Percentiles rank a stretch among this genome's conserved stretches.
These are phyloP conservation scores for Xestoiulus laeticollis DNA, from an alignment of 2,888 invertebrate species.

Conservation along the genomic window DNA sequence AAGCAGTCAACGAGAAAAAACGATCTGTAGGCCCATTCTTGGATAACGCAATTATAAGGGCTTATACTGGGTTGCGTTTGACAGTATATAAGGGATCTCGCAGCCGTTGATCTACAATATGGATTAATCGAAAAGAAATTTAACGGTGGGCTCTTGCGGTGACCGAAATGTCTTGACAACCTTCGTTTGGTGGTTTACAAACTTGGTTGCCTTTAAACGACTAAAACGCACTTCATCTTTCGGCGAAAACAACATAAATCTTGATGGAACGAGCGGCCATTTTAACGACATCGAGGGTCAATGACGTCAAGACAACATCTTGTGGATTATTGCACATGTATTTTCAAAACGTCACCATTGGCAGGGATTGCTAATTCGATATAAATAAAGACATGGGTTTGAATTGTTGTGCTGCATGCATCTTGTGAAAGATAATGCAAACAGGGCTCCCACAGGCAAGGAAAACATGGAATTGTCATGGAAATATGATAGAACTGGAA, in stretches of 20 bases:
- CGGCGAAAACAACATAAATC: slow-evolving; percentile 14
- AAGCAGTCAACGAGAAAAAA: background rate
- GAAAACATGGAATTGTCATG: no score
- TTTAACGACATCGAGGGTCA: background rate
- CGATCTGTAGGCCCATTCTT: background rate
- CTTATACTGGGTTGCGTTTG: background rate
- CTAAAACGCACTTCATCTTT: slow-evolving; percentile 6
- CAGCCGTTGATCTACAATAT: background rate
- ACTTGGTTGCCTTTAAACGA: background rate
- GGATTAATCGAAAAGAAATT: slow-evolving; percentile 20
- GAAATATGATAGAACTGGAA: no score
- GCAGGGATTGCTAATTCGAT: background rate
- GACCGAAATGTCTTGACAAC: background rate
- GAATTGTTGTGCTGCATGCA: no score
- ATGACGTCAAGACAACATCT: background rate
- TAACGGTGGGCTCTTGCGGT: background rate
- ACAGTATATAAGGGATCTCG: background rate
- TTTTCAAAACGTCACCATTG: background rate
- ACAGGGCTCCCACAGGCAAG: no score
- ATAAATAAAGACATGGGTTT: background rate
- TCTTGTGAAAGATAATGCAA: no score
- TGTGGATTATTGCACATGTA: background rate
- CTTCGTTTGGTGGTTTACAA: background rate
- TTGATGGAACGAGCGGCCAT: background rate
- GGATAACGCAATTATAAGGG: no score